Conservation (phyloP, 92 coral and sea anemone genomes). For the Parazoanthus swiftii region DNA sequence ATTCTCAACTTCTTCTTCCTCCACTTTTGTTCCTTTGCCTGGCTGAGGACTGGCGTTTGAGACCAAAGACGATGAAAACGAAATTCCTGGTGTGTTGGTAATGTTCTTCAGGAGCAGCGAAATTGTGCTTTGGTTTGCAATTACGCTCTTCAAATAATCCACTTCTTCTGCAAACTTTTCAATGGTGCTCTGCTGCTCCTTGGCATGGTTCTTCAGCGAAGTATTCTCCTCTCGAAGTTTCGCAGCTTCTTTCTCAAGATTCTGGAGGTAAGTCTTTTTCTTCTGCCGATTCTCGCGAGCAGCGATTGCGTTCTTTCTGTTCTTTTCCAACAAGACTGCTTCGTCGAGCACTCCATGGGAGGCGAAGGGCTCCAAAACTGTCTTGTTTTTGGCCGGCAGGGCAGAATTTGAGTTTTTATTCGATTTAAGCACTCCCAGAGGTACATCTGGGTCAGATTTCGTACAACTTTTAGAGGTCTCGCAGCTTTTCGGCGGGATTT, state of each 20-base stretch:
- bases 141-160: slow-evolving; percentile 70
- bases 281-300: slow-evolving; percentile 90
- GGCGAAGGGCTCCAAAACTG: not conserved
- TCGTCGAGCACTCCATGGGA: slow-evolving; percentile 40
- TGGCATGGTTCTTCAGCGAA: slow-evolving; percentile 49
- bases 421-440: slow-evolving; percentile 27
- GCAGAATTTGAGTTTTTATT: slow-evolving; percentile 15
- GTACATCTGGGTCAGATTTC: not conserved
- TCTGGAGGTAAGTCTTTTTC: slow-evolving; percentile 82
- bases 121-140: slow-evolving; percentile 90
- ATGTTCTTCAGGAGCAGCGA: slow-evolving; percentile 76
- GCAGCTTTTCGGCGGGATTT: not conserved
- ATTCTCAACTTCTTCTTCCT: not conserved
- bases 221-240: slow-evolving; percentile 69
- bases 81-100: slow-evolving; percentile 81
- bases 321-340: slow-evolving; percentile 55
- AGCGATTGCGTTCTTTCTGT: slow-evolving; percentile 81
- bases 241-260: slow-evolving; percentile 66
- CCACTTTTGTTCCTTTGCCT: slow-evolving; percentile 33
- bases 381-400: not conserved
- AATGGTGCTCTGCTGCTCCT: slow-evolving; percentile 48
- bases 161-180: slow-evolving; percentile 75
- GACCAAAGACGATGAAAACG: slow-evolving; percentile 73
- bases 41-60: slow-evolving; percentile 34
- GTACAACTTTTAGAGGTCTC: not conserved